Evolutionary conservation across 2,888 invertebrate genomes (phyloP).

Genomic region (Pelosia muscerda): DNA sequence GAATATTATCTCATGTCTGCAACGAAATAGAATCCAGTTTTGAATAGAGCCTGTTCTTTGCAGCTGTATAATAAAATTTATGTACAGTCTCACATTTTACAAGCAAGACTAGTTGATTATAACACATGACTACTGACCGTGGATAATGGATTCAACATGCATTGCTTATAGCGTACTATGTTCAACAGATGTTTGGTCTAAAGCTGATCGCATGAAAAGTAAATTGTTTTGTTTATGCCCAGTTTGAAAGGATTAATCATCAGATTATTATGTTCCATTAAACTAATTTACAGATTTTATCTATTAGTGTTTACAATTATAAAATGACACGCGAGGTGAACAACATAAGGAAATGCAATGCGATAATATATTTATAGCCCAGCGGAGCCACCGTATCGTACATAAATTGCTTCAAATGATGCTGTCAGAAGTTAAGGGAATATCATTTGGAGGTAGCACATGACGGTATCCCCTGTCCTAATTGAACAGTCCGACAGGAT

Average conservation of each 20-base stretch:
- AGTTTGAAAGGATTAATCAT: neutral
- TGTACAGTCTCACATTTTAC: neutral
- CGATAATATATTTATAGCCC: too few species aligned
- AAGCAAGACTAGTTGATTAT: constrained; percentile 6
- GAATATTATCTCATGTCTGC: neutral
- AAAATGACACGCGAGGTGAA: too few species aligned
- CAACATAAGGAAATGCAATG: too few species aligned
- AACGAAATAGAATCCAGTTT: neutral
- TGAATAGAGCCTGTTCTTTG: neutral
- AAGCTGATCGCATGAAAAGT: constrained; percentile 39
- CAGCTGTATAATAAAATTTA: constrained; percentile 6
- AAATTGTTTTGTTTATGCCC: constrained; percentile 20
- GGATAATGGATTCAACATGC: constrained; percentile 39
- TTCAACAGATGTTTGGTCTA: constrained; percentile 49
- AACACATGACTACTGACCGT: constrained; percentile 34
- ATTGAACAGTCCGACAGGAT: too few species aligned
- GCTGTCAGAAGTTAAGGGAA: too few species aligned
- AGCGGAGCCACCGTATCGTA: too few species aligned
- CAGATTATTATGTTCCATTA: neutral
- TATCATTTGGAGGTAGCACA: too few species aligned
- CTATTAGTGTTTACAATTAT: neutral
- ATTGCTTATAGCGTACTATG: constrained; percentile 23
- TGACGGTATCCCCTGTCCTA: too few species aligned
- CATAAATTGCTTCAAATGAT: too few species aligned
- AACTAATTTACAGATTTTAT: neutral